These are phyloP conservation scores for Cepaea nemoralis DNA, from an alignment of 1,140 invertebrate species.

Conservation along the genomic window DNA sequence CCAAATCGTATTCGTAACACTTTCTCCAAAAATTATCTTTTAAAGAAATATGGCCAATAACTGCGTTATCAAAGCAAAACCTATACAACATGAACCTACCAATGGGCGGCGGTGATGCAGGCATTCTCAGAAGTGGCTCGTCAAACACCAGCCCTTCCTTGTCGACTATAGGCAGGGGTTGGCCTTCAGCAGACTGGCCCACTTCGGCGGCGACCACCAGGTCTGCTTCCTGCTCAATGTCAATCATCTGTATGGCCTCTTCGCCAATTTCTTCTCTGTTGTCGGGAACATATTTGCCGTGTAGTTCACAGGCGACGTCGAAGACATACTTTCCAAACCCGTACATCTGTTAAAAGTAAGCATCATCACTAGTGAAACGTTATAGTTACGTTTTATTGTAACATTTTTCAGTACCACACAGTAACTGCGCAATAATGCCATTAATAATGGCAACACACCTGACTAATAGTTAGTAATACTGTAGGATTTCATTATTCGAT, in stretches of 20 bases:
- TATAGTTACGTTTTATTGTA: no score
- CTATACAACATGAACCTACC: neutral
- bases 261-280: slow-evolving; percentile 12
- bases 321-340: slow-evolving; percentile 34
- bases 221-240: slow-evolving; percentile 25
- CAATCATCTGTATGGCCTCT: slow-evolving; percentile 16
- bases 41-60: no score
- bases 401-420: no score
- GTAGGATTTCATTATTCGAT: no score
- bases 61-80: neutral
- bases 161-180: neutral
- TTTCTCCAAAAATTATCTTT: no score
- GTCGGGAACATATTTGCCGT: slow-evolving; percentile 28
- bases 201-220: slow-evolving; percentile 5
- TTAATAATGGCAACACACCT: no score
- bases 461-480: no score
- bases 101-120: slow-evolving; percentile 23
- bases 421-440: no score
- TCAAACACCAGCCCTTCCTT: neutral
- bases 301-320: slow-evolving; percentile 29
- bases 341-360: slow-evolving; percentile 11
- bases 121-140: slow-evolving; percentile 17
- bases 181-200: neutral
- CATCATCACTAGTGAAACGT: no score
- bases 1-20: no score